Conservation (phyloP, 1,140 invertebrate genomes). For the Drosophila gunungcola region DNA sequence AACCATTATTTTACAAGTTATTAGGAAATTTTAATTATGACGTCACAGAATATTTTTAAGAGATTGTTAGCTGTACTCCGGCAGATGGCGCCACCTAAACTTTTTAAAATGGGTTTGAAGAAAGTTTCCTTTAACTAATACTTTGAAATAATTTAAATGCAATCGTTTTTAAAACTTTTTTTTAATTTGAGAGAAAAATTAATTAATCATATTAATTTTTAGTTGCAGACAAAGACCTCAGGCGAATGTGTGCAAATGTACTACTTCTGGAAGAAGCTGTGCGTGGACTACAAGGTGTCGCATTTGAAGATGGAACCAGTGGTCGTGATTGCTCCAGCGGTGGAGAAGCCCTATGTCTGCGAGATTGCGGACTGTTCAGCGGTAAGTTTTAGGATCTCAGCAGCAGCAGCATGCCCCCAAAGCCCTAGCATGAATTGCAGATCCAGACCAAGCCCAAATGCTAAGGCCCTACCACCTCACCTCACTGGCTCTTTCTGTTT, state of each 20-base stretch:
- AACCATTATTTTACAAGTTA: too few relatives aligned
- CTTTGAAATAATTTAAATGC: too few relatives aligned
- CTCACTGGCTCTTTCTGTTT: constrained; percentile 34
- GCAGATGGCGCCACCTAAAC: too few relatives aligned
- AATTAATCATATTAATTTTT: constrained; percentile 46
- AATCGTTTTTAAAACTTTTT: too few relatives aligned
- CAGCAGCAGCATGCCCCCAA: constrained; percentile 4
- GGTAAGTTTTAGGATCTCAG: constrained; percentile 85
- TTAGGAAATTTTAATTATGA: too few relatives aligned
- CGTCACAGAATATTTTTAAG: too few relatives aligned
- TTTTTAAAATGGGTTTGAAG: too few relatives aligned
- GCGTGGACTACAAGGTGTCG: constrained; percentile 88
- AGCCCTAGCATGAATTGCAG: constrained; percentile 11
- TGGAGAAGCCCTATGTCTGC: constrained; percentile 87
- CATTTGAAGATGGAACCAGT: constrained; percentile 77
- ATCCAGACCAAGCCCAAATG: constrained; percentile 1
- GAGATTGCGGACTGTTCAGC: constrained; percentile 89
- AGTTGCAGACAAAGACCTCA: constrained; percentile 94
- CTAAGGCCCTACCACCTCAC: constrained; percentile 13
- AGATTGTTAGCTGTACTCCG: too few relatives aligned
- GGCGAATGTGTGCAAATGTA: constrained; percentile 99
- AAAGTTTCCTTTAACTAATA: too few relatives aligned
- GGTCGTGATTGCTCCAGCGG: constrained; percentile 33
- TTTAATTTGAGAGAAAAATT: too few relatives aligned
- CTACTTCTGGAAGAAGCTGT: constrained; percentile 99